Percentiles rank a stretch among this genome's conserved stretches.
These are phyloP conservation scores for Aradus depressus DNA, from an alignment of 2,888 invertebrate species.

Conservation along the genomic window DNA sequence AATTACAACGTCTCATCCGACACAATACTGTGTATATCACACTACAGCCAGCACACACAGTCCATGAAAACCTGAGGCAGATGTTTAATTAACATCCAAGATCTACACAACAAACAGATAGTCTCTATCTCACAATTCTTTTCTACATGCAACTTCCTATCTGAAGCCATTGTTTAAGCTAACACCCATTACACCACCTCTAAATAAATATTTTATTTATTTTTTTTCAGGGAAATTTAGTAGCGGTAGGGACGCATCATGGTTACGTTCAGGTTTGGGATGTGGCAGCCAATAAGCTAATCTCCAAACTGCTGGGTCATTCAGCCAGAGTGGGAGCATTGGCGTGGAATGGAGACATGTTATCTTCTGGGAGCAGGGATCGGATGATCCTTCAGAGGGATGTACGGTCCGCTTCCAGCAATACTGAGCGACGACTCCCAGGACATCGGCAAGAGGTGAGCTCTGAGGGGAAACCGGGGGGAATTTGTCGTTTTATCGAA, in stretches of 20 bases:
- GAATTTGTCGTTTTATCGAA: too few relatives aligned
- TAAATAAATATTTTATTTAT: background rate
- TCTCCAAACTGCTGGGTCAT: conserved; percentile 85
- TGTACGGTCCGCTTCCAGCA: conserved; percentile 65
- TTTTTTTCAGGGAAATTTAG: conserved; percentile 48
- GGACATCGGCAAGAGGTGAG: conserved; percentile 95
- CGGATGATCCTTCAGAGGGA: conserved; percentile 87
- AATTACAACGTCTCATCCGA: too few relatives aligned
- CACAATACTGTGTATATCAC: too few relatives aligned
- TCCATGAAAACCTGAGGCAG: too few relatives aligned
- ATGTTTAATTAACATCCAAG: too few relatives aligned
- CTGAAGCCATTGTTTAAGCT: background rate
- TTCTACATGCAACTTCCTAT: background rate
- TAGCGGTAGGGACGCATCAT: conserved; percentile 96
- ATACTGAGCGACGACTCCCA: conserved; percentile 64
- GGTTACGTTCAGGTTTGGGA: conserved; percentile 98
- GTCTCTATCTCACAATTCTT: background rate
- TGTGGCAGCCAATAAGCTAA: conserved; percentile 82
- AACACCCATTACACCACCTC: background rate
- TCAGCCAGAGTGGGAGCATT: conserved; percentile 84
- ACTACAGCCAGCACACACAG: too few relatives aligned
- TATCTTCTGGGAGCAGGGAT: conserved; percentile 91
- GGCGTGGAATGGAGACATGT: conserved; percentile 94
- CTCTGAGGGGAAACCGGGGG: too few relatives aligned
- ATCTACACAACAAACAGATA: too few relatives aligned